Conservation (phyloP, 2,113 vertebrate genomes). For the Pseudonaja textilis region DNA sequence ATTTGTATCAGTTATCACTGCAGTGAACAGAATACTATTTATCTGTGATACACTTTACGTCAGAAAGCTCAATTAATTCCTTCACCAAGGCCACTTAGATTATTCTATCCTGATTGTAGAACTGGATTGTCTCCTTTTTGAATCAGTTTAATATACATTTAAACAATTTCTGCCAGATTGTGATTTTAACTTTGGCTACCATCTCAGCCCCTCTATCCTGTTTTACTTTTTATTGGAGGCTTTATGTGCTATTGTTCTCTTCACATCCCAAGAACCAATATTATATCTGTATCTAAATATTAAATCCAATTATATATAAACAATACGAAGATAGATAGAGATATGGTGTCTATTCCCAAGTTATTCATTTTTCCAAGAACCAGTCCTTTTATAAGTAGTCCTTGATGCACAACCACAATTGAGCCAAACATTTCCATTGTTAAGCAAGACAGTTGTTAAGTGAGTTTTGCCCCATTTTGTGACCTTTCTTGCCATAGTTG, state of each 20-base stretch:
- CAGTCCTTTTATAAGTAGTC: background rate
- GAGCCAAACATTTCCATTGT: background rate
- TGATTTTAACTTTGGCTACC: background rate
- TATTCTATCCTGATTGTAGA: background rate
- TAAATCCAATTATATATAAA: background rate
- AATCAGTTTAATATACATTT: background rate
- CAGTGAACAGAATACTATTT: background rate
- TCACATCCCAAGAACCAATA: background rate
- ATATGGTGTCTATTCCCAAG: background rate
- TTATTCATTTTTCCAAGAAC: background rate
- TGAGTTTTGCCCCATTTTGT: background rate
- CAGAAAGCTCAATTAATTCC: background rate
- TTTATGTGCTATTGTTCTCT: background rate
- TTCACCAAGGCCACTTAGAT: background rate
- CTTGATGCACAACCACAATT: background rate
- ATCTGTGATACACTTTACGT: background rate
- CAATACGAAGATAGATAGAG: background rate
- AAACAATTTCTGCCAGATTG: background rate
- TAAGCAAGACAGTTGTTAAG: background rate
- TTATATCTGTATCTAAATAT: background rate
- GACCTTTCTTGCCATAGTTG: background rate
- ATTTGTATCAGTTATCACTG: background rate
- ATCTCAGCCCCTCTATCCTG: background rate
- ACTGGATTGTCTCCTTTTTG: background rate
- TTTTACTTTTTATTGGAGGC: background rate